A percentile compares a stretch with the other conserved stretches of the same genome.
These are phyloP conservation scores for Tiliacea aurago DNA, from an alignment of 2,888 invertebrate species.

Conservation along the genomic window DNA sequence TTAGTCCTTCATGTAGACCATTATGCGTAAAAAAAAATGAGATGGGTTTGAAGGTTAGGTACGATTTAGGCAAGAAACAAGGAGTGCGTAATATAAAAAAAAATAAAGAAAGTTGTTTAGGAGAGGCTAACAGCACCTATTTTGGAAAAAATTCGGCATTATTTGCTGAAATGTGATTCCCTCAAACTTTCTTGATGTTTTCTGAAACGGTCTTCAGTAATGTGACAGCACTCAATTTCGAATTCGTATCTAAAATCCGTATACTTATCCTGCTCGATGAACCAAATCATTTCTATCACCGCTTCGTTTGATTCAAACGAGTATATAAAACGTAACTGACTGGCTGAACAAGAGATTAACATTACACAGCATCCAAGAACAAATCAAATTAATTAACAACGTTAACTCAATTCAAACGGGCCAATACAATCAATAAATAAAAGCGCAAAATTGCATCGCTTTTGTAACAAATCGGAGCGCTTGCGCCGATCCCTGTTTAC, in stretches of 20 bases:
- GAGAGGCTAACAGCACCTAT: background rate
- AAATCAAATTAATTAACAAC: constrained; percentile 64
- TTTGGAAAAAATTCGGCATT: background rate
- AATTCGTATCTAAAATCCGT: background rate
- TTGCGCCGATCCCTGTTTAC: constrained; percentile 76
- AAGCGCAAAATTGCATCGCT: constrained; percentile 66
- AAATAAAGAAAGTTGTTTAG: no score
- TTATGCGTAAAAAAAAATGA: no score
- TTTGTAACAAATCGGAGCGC: constrained; percentile 76
- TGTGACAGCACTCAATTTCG: background rate
- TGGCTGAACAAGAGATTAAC: constrained; percentile 32
- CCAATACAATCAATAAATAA: constrained; percentile 65
- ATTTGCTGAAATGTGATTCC: background rate
- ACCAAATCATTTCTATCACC: constrained; percentile 24
- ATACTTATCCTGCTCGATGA: constrained; percentile 9
- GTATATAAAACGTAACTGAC: constrained; percentile 34
- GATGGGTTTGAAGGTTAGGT: background rate
- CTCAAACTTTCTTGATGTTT: background rate
- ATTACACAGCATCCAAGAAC: constrained; percentile 40
- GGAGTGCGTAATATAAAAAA: background rate
- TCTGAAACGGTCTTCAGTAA: background rate
- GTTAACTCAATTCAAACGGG: constrained; percentile 58
- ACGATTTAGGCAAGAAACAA: no score
- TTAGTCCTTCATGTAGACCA: no score
- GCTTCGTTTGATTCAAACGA: constrained; percentile 41